A percentile compares a stretch with the other conserved stretches of the same genome.
These are phyloP conservation scores for Dinomys branickii DNA, from an alignment of 2,113 vertebrate genomes.

Conservation along the genomic window DNA sequence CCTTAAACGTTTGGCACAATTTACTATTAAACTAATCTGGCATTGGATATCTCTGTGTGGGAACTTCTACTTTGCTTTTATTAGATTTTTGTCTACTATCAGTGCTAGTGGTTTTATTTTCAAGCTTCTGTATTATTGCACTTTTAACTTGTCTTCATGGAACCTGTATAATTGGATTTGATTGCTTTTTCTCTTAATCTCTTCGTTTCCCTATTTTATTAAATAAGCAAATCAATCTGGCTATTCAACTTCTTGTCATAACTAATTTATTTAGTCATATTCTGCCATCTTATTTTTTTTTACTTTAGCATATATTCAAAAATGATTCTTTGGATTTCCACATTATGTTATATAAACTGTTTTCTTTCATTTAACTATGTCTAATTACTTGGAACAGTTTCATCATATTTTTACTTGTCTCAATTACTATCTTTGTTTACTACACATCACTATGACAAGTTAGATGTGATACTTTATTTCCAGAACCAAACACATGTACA, in stretches of 20 bases:
- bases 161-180: not conserved
- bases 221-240: not conserved
- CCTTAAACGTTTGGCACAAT: not conserved
- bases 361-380: not conserved
- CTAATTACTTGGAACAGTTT: not conserved
- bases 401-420: not conserved
- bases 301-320: not conserved
- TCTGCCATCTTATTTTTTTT: not conserved
- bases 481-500: not conserved
- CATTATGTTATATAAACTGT: not conserved
- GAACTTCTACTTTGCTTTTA: not conserved
- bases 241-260: not conserved
- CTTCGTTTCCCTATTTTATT: not conserved
- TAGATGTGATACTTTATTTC: constrained; percentile 14
- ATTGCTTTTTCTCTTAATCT: not conserved
- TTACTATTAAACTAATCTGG: not conserved
- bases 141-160: not conserved
- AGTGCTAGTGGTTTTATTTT: not conserved
- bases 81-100: not conserved
- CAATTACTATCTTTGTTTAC: constrained; percentile 1
- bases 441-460: constrained; percentile 24
- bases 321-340: not conserved
- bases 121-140: not conserved
- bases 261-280: not conserved
- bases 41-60: not conserved